Percentiles rank a stretch among this genome's conserved stretches.
Conservation (phyloP, 2,888 invertebrate genomes). For the Auanema freiburgensis region DNA sequence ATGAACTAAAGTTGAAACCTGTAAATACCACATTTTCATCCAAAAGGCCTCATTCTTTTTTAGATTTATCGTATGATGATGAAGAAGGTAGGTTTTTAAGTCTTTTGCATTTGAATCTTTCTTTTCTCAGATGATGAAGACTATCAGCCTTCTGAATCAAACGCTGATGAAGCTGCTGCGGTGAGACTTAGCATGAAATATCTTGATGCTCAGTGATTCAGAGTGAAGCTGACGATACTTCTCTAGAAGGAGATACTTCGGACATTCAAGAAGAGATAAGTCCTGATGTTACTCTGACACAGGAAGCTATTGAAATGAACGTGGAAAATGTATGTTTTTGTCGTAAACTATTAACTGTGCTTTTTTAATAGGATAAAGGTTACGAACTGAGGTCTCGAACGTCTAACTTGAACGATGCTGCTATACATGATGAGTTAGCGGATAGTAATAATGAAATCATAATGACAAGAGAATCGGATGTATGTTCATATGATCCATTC, state of each 20-base stretch:
- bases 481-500: no score
- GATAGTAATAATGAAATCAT: not conserved
- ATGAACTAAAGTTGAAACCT: not conserved
- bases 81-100: slow-evolving; percentile 1
- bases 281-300: no score
- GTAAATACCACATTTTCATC: not conserved
- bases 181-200: no score
- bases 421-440: not conserved
- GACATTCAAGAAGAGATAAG: no score
- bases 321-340: not conserved
- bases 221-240: no score
- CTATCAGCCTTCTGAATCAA: not conserved
- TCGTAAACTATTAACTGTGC: not conserved
- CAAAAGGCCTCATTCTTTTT: not conserved
- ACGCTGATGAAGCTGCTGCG: no score
- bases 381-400: not conserved
- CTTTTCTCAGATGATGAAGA: slow-evolving; percentile 2
- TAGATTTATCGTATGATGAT: not conserved
- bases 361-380: not conserved
- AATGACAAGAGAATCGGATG: not conserved
- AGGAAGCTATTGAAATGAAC: no score
- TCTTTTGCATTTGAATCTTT: not conserved
- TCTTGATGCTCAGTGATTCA: no score
- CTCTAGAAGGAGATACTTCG: no score
- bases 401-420: slow-evolving; percentile 6